Base-by-base conservation (phyloP, 2,113 vertebrate species). In the Cyrtonyx montezumae region DNA sequence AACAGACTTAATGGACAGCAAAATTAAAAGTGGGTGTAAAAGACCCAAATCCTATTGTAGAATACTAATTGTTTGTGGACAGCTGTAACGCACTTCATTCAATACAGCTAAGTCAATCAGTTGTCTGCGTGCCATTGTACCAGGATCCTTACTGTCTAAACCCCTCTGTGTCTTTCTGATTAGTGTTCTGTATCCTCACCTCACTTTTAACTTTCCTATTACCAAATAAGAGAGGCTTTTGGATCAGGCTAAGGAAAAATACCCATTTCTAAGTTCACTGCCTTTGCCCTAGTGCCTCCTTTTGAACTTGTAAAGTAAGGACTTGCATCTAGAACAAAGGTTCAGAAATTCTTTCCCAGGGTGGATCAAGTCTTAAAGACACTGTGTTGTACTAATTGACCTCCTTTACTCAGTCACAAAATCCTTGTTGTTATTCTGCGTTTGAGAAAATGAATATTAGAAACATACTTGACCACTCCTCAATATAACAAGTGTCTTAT, bases 271-370 rank as follows among this genome's bases (percentile, higher is more conserved):
- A 79, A 45, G 30, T 58, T 45, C 17, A 11, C 16, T 82, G 71
- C 10, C 4, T 78, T 86, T 73, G 32, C 42, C n/a, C 17, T 53
- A 46, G 25, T 65, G 67, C 49, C 13, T 58, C 16, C 36, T 71
- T 83, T 71, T 62, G 55, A 84, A 76, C 77, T 77, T 43, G 21
- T 78, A 49, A 36, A 56, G 6, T 34, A 80, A 94, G 40, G 78
- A 53, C 3, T 90, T 80, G 7, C 26, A 86, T 58, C 11, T 46
- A 23, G 70, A 91, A 18, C 34, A 90, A 87, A 67, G 30, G 26
- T 51, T 82, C 68, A 78, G 56, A 76, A 82, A 93, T 82, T 65
- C 77, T 81, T 93, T 82, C n/a, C 40, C 40, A 71, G 48, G 59
- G 68, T 77, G 45, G 45, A 74, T 82, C 51, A 42, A 42, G 13